Base-by-base conservation (phyloP, 2,113 vertebrate genomes). In the Perognathus longimembris region DNA sequence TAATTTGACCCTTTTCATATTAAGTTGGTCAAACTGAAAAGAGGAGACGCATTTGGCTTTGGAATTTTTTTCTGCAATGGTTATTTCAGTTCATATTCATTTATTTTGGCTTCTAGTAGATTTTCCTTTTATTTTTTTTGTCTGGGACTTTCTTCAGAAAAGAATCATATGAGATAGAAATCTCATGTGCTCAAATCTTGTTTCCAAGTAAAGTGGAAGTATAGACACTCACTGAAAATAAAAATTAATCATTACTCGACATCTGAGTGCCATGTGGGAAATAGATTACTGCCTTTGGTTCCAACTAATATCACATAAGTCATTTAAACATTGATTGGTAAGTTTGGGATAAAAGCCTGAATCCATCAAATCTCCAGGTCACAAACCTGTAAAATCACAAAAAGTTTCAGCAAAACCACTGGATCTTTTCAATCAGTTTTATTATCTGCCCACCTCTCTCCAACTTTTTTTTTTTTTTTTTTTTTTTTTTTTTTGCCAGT, bases 321-420 rank as follows among this genome's bases (percentile, higher is more conserved):
- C 93, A 95, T 79, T 93, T 74, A 86, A 94, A 88, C 93, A 88
- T 93, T 96, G 88, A 90, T 86, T 95, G 71, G 20, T 59, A 94
- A 9, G 57, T 12, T 93, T 93, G 91, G 92, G 70, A 90, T 76
- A 86, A 93, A 88, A 38, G 28, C 61, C 82, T 90, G 73, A 45
- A 89, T 75, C 84, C 36, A 64, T 73, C 71, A 79, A 86, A 93
- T 95, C 85, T 92, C 91, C 45, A 79, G 81, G 70, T 94, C 71
- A 42, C 50, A 76, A 95, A 86, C 90, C 70, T 73, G 75, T 15
- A n/a, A 32, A 83, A 83, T 88, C 90, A 79, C n/a, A 88, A 92
- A 84, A 26, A 34, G 17, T 34, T 78, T 94, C 50, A 93, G n/a
- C 64, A 85, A 94, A 94, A 93, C 15, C 50, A 85, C 71, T 67